A percentile compares a stretch with the other conserved stretches of the same genome.
Conservation (phyloP, 2,888 invertebrate species). For the Lissonota sp. region DNA sequence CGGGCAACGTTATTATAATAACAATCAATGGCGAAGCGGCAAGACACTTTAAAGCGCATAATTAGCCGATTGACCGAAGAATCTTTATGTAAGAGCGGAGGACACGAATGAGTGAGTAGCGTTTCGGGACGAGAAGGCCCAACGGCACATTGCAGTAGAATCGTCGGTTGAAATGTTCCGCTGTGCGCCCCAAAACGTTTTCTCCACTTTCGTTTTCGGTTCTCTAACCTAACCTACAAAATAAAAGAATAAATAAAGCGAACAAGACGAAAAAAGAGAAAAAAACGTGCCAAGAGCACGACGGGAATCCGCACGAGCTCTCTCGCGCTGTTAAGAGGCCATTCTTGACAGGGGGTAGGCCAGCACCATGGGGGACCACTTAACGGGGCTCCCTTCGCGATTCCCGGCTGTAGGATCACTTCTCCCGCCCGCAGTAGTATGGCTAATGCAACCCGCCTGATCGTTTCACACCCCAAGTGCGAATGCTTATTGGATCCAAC, state of each 20-base stretch:
- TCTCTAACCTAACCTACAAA: slow-evolving; percentile 34
- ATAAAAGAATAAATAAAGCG: no score
- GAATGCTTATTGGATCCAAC: slow-evolving; percentile 68
- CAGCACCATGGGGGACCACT: slow-evolving; percentile 81
- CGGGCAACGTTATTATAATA: slow-evolving; percentile 73
- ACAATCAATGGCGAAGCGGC: slow-evolving; percentile 71
- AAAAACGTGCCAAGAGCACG: slow-evolving; percentile 44
- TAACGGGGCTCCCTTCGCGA: slow-evolving; percentile 77
- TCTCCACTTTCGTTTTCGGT: slow-evolving; percentile 20
- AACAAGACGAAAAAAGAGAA: background rate
- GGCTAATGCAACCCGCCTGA: slow-evolving; percentile 73
- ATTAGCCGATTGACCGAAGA: slow-evolving; percentile 61
- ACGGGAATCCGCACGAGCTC: slow-evolving; percentile 48
- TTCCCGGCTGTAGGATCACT: slow-evolving; percentile 41
- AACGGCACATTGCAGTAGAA: slow-evolving; percentile 57
- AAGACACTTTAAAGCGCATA: slow-evolving; percentile 66
- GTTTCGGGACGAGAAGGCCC: slow-evolving; percentile 50
- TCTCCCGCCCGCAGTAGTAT: slow-evolving; percentile 60
- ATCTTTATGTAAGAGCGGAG: slow-evolving; percentile 53
- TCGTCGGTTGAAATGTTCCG: slow-evolving; percentile 46
- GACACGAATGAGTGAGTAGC: slow-evolving; percentile 15
- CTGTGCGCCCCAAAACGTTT: slow-evolving; percentile 29
- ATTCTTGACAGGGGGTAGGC: slow-evolving; percentile 80
- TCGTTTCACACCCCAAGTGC: slow-evolving; percentile 75
- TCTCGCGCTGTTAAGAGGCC: slow-evolving; percentile 64